A percentile compares a stretch with the other conserved stretches of the same genome.
Evolutionary conservation across 2,113 vertebrate species (phyloP).

Genomic region (Quiscalus mexicanus): DNA sequence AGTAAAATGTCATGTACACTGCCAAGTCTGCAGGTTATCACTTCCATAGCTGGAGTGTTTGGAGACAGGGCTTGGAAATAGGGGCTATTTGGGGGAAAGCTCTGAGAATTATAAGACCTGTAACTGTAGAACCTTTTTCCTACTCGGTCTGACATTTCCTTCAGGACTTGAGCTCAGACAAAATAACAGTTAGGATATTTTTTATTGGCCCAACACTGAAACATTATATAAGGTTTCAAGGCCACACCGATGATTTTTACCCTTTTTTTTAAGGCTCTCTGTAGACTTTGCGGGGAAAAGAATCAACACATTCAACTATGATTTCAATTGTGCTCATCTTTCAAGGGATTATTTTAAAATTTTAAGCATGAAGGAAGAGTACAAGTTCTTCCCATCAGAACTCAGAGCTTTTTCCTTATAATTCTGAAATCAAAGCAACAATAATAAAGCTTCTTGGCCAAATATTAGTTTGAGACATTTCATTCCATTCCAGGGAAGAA

Average conservation of each 20-base stretch:
- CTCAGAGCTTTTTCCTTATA: slow-evolving; percentile 1
- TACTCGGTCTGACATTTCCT: slow-evolving; percentile 48
- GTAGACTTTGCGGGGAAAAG: slow-evolving; percentile 7
- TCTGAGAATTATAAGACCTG: slow-evolving; percentile 57
- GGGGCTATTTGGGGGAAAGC: slow-evolving; percentile 61
- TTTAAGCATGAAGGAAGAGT: slow-evolving; percentile 14
- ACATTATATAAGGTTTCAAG: slow-evolving; percentile 66
- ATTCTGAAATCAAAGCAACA: slow-evolving; percentile 36
- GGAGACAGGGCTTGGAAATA: slow-evolving; percentile 63
- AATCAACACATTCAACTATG: slow-evolving; percentile 25
- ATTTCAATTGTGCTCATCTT: slow-evolving; percentile 25
- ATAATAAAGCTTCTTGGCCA: background rate
- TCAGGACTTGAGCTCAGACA: slow-evolving; percentile 56
- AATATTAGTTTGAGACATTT: background rate
- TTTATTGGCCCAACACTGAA: slow-evolving; percentile 63
- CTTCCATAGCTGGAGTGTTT: slow-evolving; percentile 62
- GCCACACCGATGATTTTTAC: slow-evolving; percentile 45
- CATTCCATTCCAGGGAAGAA: background rate
- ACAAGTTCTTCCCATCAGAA: background rate
- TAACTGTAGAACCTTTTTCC: slow-evolving; percentile 58
- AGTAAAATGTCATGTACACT: slow-evolving; percentile 73
- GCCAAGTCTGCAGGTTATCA: slow-evolving; percentile 75
- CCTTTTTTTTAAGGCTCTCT: slow-evolving; percentile 3
- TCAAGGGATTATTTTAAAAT: slow-evolving; percentile 23
- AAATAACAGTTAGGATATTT: slow-evolving; percentile 54